Evolutionary conservation across 2,888 invertebrate species (phyloP), one percentile per base, ranked within the genome.

Genomic region (Hydriomena furcata): DNA sequence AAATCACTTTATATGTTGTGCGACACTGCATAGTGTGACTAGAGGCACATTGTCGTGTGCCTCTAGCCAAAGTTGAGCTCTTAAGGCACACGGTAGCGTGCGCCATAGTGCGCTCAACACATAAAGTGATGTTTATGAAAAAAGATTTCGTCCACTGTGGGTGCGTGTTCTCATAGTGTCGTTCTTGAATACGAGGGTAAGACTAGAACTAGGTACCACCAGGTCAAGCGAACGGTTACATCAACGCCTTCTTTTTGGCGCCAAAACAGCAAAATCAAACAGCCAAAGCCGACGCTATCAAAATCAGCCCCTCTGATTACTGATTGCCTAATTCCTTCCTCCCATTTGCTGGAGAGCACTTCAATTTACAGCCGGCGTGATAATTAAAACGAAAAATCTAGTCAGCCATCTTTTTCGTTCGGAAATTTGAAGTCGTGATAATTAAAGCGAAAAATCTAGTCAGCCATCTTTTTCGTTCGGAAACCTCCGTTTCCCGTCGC

Each of bases 381-480:
- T 76, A 82, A 82, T 83, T 80, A 81, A 81, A 74, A 69, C 66
- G 72, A 77, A 76, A 79, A 73, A 72, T 66, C 65, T 63, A 54
- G 52, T 61, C 50, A 46, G 66, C 69, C 73, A 74, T 74, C 72
- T 73, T 71, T 73, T 78, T 61, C 71, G 68, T 75, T 74, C 68
- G 72, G 71, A 76, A 76, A 73, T n/a, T n/a, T n/a, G n/a, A n/a
- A n/a, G n/a, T n/a, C 34, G 59, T 70, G 74, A 76, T 76, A 82
- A 82, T 83, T 80, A 81, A 81, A 74, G 69, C 66, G 72, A 77
- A 76, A 79, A 73, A 72, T 66, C 65, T 63, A 54, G 52, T 61
- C 50, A 46, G 66, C 69, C 73, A 74, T 74, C 72, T 73, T 71
- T 73, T 78, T 61, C 71, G 68, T 75, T 74, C 68, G 72, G 71